These are phyloP conservation scores for Aleiodes sp. DNA, from an alignment of 1,140 invertebrate species.

Conservation along the genomic window DNA sequence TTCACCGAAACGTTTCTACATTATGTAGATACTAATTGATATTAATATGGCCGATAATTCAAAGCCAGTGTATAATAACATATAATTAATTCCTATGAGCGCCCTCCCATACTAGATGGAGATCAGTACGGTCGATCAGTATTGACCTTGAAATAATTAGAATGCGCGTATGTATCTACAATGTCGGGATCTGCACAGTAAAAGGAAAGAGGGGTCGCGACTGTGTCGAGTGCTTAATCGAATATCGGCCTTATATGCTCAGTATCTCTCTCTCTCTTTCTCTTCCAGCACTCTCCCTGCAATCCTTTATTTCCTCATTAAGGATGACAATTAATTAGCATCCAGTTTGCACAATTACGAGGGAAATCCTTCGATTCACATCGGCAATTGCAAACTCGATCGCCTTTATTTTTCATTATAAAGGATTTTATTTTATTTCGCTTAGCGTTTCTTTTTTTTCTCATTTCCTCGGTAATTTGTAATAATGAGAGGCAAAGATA, in stretches of 20 bases:
- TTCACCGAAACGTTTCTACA: not conserved
- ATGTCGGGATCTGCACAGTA: slow-evolving; percentile 1
- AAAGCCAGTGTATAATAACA: slow-evolving; percentile 15
- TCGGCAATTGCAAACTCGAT: not conserved
- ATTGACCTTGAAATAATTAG: slow-evolving; percentile 41
- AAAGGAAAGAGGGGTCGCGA: not conserved
- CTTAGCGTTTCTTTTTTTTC: too few species aligned
- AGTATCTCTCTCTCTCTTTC: not conserved
- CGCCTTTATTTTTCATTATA: not conserved
- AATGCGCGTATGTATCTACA: slow-evolving; percentile 25
- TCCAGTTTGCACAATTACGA: slow-evolving; percentile 26
- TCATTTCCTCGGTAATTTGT: too few species aligned
- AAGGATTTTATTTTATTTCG: too few species aligned
- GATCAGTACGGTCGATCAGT: slow-evolving; percentile 23
- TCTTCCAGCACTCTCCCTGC: too few species aligned
- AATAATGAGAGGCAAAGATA: too few species aligned
- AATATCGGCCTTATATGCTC: slow-evolving; percentile 18
- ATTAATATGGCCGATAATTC: not conserved
- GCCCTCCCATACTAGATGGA: not conserved
- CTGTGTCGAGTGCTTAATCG: slow-evolving; percentile 21
- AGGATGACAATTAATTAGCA: slow-evolving; percentile 37
- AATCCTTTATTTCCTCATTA: slow-evolving; percentile 37
- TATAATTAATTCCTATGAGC: slow-evolving; percentile 34
- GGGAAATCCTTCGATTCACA: not conserved
- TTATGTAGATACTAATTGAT: not conserved